Evolutionary conservation across 2,888 invertebrate genomes (phyloP).

Genomic region (Philereme transversata): DNA sequence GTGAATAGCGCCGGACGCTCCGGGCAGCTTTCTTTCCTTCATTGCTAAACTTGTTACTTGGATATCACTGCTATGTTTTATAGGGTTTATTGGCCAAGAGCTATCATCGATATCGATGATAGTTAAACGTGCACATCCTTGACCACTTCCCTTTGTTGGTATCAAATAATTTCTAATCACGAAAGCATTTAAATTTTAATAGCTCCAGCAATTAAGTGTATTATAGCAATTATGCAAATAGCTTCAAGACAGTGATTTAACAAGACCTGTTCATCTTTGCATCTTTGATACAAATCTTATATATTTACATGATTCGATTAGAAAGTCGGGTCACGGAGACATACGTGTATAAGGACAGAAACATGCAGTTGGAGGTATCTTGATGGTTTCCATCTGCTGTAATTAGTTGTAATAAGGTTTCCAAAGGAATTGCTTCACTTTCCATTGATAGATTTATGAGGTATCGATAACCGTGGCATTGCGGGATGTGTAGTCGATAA

Average conservation of each 20-base stretch:
- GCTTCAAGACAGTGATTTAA: slow-evolving; percentile 38
- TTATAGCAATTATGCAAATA: slow-evolving; percentile 40
- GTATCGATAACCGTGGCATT: slow-evolving; percentile 41
- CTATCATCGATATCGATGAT: slow-evolving; percentile 60
- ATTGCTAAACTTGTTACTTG: slow-evolving; percentile 79
- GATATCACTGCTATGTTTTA: slow-evolving; percentile 72
- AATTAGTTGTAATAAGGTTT: slow-evolving; percentile 40
- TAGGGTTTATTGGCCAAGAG: slow-evolving; percentile 54
- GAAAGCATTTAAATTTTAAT: slow-evolving; percentile 31
- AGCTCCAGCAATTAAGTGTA: slow-evolving; percentile 33
- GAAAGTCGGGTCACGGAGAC: slow-evolving; percentile 41
- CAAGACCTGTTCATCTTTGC: slow-evolving; percentile 36
- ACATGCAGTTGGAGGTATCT: slow-evolving; percentile 36
- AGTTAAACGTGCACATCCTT: slow-evolving; percentile 21
- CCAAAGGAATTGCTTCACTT: slow-evolving; percentile 37
- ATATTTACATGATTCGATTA: slow-evolving; percentile 44
- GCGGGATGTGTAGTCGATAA: slow-evolving; percentile 45
- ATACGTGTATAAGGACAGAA: slow-evolving; percentile 38
- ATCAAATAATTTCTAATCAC: slow-evolving; percentile 28
- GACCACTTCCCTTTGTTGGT: slow-evolving; percentile 28
- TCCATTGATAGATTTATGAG: slow-evolving; percentile 42
- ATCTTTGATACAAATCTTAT: slow-evolving; percentile 42
- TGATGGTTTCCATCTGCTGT: slow-evolving; percentile 34
- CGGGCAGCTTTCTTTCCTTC: slow-evolving; percentile 80
- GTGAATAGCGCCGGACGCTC: slow-evolving; percentile 80